phyloP scores from a whole-genome alignment of 1,140 invertebrate species.

The Ganaspis sp. region DNA sequence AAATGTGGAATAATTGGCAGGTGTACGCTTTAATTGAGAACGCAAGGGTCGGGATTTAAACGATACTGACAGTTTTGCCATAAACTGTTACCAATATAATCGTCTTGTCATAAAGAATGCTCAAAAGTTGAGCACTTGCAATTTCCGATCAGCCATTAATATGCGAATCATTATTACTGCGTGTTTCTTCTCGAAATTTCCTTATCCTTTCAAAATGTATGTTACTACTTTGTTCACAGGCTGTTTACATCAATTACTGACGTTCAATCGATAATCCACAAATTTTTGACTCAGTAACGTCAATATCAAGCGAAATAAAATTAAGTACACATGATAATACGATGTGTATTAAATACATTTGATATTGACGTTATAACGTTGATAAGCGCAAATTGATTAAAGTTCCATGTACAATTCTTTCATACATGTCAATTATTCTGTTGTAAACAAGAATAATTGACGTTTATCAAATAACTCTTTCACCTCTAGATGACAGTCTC shows the following conservation, averaged over 20 bases:
- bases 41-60: not conserved
- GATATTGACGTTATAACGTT: no score
- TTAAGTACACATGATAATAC: no score
- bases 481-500: not conserved
- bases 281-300: no score
- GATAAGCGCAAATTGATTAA: no score
- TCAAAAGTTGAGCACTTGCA: not conserved
- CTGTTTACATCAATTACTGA: no score
- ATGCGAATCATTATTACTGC: not conserved
- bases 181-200: not conserved
- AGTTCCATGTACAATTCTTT: no score
- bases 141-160: not conserved
- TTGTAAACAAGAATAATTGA: no score
- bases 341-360: no score
- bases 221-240: no score
- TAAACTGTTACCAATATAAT: conserved; percentile 11
- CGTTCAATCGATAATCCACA: no score
- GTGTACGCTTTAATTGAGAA: conserved; percentile 23
- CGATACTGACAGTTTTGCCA: conserved; percentile 11
- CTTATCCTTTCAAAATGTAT: not conserved
- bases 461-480: not conserved
- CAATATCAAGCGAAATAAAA: no score
- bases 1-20: conserved; percentile 5
- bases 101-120: not conserved
- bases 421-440: no score